Conservation (phyloP, 2,888 invertebrate species). For the Xestia xanthographa region DNA sequence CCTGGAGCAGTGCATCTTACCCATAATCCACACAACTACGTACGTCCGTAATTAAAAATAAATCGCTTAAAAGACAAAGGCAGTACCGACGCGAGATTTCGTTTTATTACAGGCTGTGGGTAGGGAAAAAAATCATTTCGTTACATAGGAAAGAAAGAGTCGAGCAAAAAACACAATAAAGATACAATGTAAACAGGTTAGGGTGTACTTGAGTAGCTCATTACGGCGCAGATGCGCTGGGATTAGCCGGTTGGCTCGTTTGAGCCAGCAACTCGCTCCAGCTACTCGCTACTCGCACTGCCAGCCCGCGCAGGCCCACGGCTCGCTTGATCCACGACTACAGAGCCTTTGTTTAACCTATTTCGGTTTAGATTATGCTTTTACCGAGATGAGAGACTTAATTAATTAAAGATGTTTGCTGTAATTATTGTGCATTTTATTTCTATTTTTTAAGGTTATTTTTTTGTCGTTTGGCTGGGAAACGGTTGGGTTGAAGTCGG, state of each 20-base stretch:
- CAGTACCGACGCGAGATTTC: constrained; percentile 78
- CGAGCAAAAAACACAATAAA: constrained; percentile 90
- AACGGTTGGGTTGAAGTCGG: not conserved
- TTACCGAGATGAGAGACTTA: constrained; percentile 83
- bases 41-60: constrained; percentile 71
- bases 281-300: constrained; percentile 50
- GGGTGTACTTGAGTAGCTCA: constrained; percentile 90
- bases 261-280: constrained; percentile 63
- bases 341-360: constrained; percentile 87
- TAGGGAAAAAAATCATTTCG: constrained; percentile 82
- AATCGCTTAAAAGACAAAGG: constrained; percentile 75
- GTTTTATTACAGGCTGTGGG: constrained; percentile 82
- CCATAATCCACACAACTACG: constrained; percentile 61
- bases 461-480: not conserved
- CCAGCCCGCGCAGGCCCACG: constrained; percentile 66
- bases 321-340: constrained; percentile 77
- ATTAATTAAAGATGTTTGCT: constrained; percentile 82
- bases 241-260: constrained; percentile 84
- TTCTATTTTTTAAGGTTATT: constrained; percentile 21
- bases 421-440: constrained; percentile 56
- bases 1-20: constrained; percentile 59
- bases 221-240: constrained; percentile 87
- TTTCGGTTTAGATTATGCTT: constrained; percentile 89
- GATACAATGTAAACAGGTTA: constrained; percentile 91
- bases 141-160: constrained; percentile 86